Evolutionary conservation across 2,113 vertebrate species (phyloP), one percentile per base, ranked within the genome.

Genomic region (Taurulus bubalis): DNA sequence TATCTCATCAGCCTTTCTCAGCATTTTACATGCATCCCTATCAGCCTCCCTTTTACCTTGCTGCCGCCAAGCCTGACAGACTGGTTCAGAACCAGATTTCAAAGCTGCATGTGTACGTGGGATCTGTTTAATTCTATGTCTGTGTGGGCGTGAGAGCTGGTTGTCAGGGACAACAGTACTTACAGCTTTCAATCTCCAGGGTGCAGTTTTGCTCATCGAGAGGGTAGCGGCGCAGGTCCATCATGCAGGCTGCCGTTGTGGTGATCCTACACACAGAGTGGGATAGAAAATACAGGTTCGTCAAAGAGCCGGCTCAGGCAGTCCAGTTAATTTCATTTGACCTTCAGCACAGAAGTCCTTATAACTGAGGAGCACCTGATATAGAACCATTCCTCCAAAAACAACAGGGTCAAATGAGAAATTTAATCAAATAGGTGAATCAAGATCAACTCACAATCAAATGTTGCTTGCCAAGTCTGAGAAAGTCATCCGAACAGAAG

Each of bases 181-280:
- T 95, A 99, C 97, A 99, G 95, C 98, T 99, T 92, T 99, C 98
- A 82, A 99, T 99, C 95, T 99, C 98, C 94, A 99, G 90, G 0
- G 97, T 99, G 94, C 98, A 99, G 95, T 99, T 99, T 81, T 99
- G 98, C 91, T 99, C 97, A 80, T 99, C 98, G 86, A 99, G 91
- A 8, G 98, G 98, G 76, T 99, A 99, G 75, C 98, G 95, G 79
- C 98, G 93, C 74, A 99, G 95, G 92, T 99, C 98, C 98, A 99
- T 99, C 98, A 99, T 99, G 77, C 98, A 99, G 84, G 98, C 98
- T 85, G 97, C 97, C 22, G 98, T 99, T 71, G 98, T 99, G 77
- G 98, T 99, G 93, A 99, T 99, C 94, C 98, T 99, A 85, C 71
- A 92, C 83, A 83, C 79, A 92, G 59, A 86, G 71, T 26, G 80